A percentile compares a stretch with the other conserved stretches of the same genome.
phyloP scores from a whole-genome alignment of 1,140 invertebrate genomes.

The Lepidurus arcticus region DNA sequence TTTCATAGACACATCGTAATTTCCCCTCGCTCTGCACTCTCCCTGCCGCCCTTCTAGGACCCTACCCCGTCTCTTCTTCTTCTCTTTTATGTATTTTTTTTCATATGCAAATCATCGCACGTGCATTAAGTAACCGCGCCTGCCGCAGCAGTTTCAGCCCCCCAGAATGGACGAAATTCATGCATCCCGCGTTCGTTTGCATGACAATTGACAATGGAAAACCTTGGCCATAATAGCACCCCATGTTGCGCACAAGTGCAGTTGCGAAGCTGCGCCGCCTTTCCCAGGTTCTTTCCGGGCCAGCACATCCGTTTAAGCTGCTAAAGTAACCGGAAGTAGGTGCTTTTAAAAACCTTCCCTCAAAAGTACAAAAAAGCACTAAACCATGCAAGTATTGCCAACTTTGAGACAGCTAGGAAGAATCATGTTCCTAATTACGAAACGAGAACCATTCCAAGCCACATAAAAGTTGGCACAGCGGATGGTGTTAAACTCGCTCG shows the following conservation, averaged over 20 bases:
- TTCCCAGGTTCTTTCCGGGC: not conserved
- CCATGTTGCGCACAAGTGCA: no score
- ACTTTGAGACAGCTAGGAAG: not conserved
- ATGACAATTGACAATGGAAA: not conserved
- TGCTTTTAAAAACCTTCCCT: not conserved
- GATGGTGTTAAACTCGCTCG: not conserved
- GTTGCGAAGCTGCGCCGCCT: no score
- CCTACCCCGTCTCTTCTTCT: not conserved
- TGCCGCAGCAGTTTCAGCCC: not conserved
- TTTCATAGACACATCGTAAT: not conserved
- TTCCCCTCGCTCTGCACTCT: not conserved
- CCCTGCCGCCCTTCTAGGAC: not conserved
- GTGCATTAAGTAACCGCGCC: not conserved
- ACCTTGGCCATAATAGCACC: not conserved
- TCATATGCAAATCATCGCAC: conserved; percentile 2
- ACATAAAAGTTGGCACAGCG: not conserved
- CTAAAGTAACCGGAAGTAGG: not conserved
- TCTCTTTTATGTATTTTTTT: not conserved
- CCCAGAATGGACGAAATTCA: not conserved
- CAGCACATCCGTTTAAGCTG: conserved; percentile 14
- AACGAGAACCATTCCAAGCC: not conserved
- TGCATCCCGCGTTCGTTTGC: conserved; percentile 17
- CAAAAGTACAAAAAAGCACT: not conserved
- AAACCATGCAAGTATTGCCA: not conserved
- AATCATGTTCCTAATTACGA: not conserved